Base-by-base conservation (phyloP, 2,888 invertebrate species). In the Carterocephalus palaemon region DNA sequence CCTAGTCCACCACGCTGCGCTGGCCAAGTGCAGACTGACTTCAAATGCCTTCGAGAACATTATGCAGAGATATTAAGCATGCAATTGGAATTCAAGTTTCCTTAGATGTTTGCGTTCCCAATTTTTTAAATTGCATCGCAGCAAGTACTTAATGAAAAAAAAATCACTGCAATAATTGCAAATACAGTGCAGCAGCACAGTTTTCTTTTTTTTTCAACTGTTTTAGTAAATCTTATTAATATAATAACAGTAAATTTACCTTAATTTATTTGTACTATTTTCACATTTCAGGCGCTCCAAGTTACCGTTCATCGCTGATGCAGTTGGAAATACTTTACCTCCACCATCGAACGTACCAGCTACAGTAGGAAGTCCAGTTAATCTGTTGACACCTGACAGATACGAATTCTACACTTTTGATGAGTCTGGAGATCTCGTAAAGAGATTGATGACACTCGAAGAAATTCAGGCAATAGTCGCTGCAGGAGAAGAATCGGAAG, bases 381-480 rank as follows among this genome's bases (percentile, higher is more conserved):
- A 92, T 59, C 84, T 95, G 1, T 77, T 95, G 3, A 92, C 92
- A 53, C 95, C 95, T 1, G 95, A 95, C 67, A 89, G 92, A 64
- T 95, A 95, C 70, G 95, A 95, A 67, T 95, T 95, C 72, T 95
- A 94, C 68, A 95, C 95, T 0, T 94, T 95, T 62, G 93, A 95
- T 62, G 93, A 94, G 62, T 91, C 92, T 43, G 95, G 95, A 7
- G 93, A 95, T 62, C 86, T 95, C 12, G 91, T 95, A 0, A 94
- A 94, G 63, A 89, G 93, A 48, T 86, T 95, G 19, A 95, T 95
- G 95, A 94, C 95, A 4, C 79, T 94, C 58, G 90, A 93, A 62
- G 94, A 95, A 78, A 95, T 95, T 52, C 94, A 94, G 67, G 92
- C 93, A 26, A 92, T 95, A 48, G 94, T 95, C 19, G 95, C 95